Conservation (phyloP, 1,140 invertebrate species). For the Pachypeltis micranthus region DNA sequence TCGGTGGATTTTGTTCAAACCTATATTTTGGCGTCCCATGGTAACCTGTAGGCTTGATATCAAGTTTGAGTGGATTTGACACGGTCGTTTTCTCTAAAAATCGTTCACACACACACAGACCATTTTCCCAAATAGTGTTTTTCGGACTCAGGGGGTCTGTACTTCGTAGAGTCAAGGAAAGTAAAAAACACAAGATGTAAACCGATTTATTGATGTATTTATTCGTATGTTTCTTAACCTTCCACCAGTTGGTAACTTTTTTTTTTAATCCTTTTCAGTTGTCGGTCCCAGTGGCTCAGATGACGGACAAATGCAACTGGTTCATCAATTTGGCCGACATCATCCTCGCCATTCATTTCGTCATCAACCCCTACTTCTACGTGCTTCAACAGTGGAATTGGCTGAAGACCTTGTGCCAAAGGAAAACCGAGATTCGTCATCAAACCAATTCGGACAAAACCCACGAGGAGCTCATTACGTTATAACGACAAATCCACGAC, state of each 20-base stretch:
- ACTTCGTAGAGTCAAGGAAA: neutral
- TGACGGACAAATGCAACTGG: slow-evolving; percentile 22
- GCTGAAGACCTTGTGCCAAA: slow-evolving; percentile 18
- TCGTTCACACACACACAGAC: neutral
- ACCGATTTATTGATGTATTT: neutral
- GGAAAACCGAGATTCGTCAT: neutral
- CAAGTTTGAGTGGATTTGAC: neutral
- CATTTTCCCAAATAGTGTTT: neutral
- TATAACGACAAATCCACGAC: neutral
- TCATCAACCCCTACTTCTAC: slow-evolving; percentile 69
- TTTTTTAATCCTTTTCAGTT: slow-evolving; percentile 38
- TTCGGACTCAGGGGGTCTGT: neutral
- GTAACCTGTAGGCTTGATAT: neutral
- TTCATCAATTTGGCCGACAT: slow-evolving; percentile 49
- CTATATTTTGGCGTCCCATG: too few species aligned
- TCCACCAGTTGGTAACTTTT: neutral
- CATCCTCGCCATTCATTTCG: slow-evolving; percentile 67
- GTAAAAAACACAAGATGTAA: neutral
- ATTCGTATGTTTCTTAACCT: too few species aligned
- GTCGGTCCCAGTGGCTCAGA: slow-evolving; percentile 53
- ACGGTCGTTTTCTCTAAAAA: neutral
- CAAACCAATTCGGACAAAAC: neutral
- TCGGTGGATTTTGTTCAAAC: too few species aligned
- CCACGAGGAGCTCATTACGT: neutral
- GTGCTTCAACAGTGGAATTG: slow-evolving; percentile 40